Evolutionary conservation across 2,888 invertebrate species (phyloP).

Genomic region (Heliconius ethilla): DNA sequence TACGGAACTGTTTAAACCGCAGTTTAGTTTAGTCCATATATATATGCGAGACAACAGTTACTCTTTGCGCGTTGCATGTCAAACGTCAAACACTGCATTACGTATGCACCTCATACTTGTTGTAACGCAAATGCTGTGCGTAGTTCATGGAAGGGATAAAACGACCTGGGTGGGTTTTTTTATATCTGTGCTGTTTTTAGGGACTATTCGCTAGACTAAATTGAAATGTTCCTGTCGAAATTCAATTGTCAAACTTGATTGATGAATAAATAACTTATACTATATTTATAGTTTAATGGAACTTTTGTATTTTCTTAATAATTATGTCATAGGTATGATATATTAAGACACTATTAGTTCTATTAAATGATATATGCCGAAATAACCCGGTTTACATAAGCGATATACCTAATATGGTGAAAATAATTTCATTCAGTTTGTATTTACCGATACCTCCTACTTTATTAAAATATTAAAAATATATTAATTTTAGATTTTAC

Average conservation of each 20-base stretch:
- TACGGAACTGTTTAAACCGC: constrained; percentile 41
- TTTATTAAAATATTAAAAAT: neutral
- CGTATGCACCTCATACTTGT: constrained; percentile 61
- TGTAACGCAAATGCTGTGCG: constrained; percentile 47
- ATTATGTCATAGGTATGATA: neutral
- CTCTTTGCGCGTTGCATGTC: constrained; percentile 66
- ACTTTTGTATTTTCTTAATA: neutral
- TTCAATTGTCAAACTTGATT: neutral
- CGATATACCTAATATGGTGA: too few species aligned
- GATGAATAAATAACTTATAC: neutral
- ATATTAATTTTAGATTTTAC: neutral
- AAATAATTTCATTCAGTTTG: neutral
- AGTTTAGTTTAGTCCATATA: constrained; percentile 36
- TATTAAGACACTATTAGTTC: neutral
- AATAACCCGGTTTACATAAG: too few species aligned
- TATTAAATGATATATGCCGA: neutral
- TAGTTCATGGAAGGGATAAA: constrained; percentile 62
- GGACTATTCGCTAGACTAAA: neutral
- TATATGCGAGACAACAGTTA: constrained; percentile 57
- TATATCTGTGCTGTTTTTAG: neutral
- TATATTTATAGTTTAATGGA: neutral
- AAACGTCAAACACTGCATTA: constrained; percentile 59
- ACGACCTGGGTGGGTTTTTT: constrained; percentile 68
- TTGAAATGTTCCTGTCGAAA: neutral
- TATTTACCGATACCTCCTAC: neutral